Percentiles rank a stretch among this genome's conserved stretches.
Conservation (phyloP, 2,113 vertebrate genomes). For the Natator depressus region DNA sequence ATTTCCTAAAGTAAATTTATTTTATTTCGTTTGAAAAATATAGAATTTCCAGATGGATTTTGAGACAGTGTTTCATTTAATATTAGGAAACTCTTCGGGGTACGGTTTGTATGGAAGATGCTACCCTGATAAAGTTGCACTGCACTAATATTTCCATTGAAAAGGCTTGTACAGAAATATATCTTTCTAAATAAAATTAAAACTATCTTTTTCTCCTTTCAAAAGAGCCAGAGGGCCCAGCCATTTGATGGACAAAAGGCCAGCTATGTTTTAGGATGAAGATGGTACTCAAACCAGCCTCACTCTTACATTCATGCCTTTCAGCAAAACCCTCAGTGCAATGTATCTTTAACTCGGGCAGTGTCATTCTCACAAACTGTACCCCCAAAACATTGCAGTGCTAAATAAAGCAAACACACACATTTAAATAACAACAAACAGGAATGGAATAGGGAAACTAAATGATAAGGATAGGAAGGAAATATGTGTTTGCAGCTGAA, state of each 20-base stretch:
- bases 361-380: not conserved
- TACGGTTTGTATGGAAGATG: not conserved
- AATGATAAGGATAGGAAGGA: not conserved
- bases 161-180: not conserved
- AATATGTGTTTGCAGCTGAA: not conserved
- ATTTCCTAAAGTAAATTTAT: conserved; percentile 69
- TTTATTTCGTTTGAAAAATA: conserved; percentile 64
- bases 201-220: not conserved
- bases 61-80: not conserved
- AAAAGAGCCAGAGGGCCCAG: not conserved
- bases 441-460: not conserved
- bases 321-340: conserved; percentile 60
- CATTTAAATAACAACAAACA: not conserved
- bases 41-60: conserved; percentile 59
- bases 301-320: conserved; percentile 49
- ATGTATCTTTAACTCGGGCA: not conserved
- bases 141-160: not conserved
- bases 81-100: not conserved
- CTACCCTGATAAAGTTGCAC: not conserved
- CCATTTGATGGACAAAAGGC: not conserved
- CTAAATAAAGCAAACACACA: not conserved
- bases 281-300: conserved; percentile 46
- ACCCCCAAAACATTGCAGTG: not conserved
- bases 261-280: not conserved
- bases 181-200: not conserved